Percentiles rank a stretch among this genome's conserved stretches.
phyloP scores from a whole-genome alignment of 2,888 invertebrate species.

The Ectemnius continuus region DNA sequence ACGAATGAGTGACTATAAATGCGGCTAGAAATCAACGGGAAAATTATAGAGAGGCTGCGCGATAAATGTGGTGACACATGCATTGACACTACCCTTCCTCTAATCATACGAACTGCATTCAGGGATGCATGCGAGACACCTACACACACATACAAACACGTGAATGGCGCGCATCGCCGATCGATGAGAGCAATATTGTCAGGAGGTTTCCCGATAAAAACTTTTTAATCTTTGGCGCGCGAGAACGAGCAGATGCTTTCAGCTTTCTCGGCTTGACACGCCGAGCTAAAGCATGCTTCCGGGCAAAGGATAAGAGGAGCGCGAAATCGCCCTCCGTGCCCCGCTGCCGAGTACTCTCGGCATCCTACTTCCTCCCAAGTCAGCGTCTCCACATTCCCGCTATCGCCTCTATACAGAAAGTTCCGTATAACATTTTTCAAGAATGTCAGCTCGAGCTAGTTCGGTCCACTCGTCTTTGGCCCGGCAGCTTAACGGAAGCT shows the following conservation, averaged over 20 bases:
- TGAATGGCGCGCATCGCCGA: not conserved
- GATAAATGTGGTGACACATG: not conserved
- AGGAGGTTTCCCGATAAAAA: conserved; percentile 39
- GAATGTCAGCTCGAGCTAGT: conserved; percentile 5
- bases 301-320: conserved; percentile 1
- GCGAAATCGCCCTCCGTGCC: not conserved
- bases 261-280: conserved; percentile 36
- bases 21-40: conserved; percentile 21
- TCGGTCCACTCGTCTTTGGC: conserved; percentile 6
- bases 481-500: conserved; percentile 4
- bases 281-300: conserved; percentile 19
- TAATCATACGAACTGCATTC: not conserved
- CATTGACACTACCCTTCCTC: not conserved
- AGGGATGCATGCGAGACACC: not conserved
- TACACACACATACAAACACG: conserved; percentile 25
- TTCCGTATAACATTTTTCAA: conserved; percentile 8
- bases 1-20: conserved; percentile 22
- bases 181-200: conserved; percentile 49
- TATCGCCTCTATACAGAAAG: not conserved
- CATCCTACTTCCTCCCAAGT: not conserved
- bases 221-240: conserved; percentile 49
- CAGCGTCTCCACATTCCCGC: too few species aligned
- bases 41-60: conserved; percentile 27
- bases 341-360: not conserved
- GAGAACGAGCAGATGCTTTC: conserved; percentile 54